Percentiles rank a stretch among this genome's conserved stretches.
Evolutionary conservation across 2,888 invertebrate genomes (phyloP).

Genomic region (Pyrocoelia pectoralis): DNA sequence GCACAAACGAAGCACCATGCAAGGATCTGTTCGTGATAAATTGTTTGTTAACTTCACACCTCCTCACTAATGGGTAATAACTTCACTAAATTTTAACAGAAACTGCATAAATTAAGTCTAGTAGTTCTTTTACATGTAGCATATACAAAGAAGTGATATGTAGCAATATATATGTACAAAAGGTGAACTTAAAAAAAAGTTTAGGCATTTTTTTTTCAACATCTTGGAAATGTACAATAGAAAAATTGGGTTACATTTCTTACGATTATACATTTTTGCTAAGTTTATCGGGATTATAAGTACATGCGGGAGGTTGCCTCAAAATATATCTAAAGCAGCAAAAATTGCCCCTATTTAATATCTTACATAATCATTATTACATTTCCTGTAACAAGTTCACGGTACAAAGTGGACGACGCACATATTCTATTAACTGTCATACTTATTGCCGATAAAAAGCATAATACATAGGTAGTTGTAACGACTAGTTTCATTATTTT

Average conservation of each 20-base stretch:
- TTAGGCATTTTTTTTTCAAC: conserved; percentile 3
- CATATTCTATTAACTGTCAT: conserved; percentile 23
- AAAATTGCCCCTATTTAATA: conserved; percentile 17
- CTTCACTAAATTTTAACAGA: neutral
- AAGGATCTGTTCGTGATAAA: neutral
- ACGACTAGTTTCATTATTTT: conserved; percentile 30
- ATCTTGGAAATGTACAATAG: conserved; percentile 3
- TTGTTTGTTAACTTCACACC: neutral
- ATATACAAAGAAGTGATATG: conserved; percentile 34
- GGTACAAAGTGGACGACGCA: conserved; percentile 34
- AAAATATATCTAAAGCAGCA: conserved; percentile 22
- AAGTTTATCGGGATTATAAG: neutral
- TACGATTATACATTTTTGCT: conserved; percentile 3
- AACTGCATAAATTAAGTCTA: too few species aligned
- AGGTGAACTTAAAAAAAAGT: conserved; percentile 17
- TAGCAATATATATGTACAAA: conserved; percentile 32
- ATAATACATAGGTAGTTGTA: conserved; percentile 25
- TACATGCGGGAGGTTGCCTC: neutral
- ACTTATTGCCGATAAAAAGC: conserved; percentile 32
- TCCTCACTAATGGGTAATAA: neutral
- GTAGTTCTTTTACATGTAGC: conserved; percentile 23
- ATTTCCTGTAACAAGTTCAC: conserved; percentile 28
- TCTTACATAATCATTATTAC: conserved; percentile 31
- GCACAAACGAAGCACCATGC: too few species aligned
- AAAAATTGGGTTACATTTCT: conserved; percentile 4